These are phyloP conservation scores for Micromussa lordhowensis DNA, from an alignment of 92 coral and sea anemone genomes.

Conservation along the genomic window DNA sequence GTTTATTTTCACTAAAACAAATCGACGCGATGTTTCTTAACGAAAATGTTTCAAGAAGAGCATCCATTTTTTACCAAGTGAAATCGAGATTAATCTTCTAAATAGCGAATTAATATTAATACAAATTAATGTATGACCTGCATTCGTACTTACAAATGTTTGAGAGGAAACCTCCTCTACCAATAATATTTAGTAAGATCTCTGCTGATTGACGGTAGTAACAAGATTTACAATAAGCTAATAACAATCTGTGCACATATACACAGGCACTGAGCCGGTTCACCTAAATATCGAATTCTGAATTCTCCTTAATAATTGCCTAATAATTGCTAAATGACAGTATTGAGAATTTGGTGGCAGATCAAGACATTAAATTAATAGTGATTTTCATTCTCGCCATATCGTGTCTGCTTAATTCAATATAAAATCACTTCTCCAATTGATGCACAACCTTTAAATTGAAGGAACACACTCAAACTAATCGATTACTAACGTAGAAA, in stretches of 20 bases:
- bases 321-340: not conserved
- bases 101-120: not conserved
- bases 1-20: slow-evolving; percentile 8
- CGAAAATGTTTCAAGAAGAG: not conserved
- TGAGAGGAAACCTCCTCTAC: not conserved
- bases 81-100: not conserved
- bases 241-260: not conserved
- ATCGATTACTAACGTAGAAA: not conserved
- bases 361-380: not conserved
- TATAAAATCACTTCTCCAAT: too few species aligned
- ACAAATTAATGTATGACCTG: slow-evolving; percentile 8
- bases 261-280: not conserved
- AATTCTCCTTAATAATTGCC: not conserved
- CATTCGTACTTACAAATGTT: slow-evolving; percentile 17
- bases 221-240: not conserved
- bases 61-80: slow-evolving; percentile 15
- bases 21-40: not conserved
- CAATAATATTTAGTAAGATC: not conserved
- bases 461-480: too few species aligned
- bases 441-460: too few species aligned
- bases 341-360: not conserved
- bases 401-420: not conserved
- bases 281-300: not conserved
- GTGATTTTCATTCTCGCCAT: too few species aligned
- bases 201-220: not conserved